Evolutionary conservation across 1,140 invertebrate species (phyloP).

Genomic region (Druon quercuslanigerum): DNA sequence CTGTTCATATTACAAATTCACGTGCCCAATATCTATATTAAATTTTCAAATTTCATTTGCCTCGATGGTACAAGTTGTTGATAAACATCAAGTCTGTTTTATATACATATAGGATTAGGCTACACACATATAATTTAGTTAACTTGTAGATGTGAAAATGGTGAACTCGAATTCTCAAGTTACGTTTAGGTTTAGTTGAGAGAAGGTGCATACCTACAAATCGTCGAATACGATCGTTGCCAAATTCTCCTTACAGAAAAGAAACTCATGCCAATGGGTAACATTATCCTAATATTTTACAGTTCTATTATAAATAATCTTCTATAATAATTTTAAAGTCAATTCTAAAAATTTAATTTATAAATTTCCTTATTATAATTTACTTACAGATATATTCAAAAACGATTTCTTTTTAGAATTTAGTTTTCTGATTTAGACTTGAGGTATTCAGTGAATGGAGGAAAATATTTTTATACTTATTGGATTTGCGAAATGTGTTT

Average conservation of each 20-base stretch:
- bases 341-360: no score
- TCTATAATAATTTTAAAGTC: neutral
- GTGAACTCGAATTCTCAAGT: slow-evolving; percentile 36
- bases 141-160: neutral
- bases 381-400: no score
- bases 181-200: slow-evolving; percentile 44
- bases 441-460: no score
- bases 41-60: neutral
- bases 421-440: no score
- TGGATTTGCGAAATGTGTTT: no score
- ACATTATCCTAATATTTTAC: slow-evolving; percentile 12
- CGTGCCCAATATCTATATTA: no score
- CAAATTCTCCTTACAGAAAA: slow-evolving; percentile 44
- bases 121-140: neutral
- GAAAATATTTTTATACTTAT: no score
- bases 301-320: neutral
- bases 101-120: neutral
- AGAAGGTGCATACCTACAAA: slow-evolving; percentile 32
- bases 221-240: slow-evolving; percentile 42
- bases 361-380: no score
- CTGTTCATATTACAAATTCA: no score
- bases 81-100: slow-evolving; percentile 7
- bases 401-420: no score
- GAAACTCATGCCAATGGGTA: slow-evolving; percentile 55
- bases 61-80: slow-evolving; percentile 1